Conservation (phyloP, 2,113 vertebrate species). For the Urocynchramus pylzowi region DNA sequence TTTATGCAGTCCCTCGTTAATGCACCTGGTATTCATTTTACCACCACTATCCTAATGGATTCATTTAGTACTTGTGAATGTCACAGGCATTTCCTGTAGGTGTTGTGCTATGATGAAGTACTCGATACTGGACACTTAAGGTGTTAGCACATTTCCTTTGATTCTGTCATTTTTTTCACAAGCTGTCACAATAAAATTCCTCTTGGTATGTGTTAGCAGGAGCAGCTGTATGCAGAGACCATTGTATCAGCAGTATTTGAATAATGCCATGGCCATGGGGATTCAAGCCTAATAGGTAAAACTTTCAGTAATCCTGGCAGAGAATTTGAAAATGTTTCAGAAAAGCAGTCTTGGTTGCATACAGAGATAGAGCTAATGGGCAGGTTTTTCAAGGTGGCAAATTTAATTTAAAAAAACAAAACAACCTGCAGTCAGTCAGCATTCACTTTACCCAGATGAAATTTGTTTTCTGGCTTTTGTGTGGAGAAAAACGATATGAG, state of each 20-base stretch:
- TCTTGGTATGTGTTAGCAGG: neutral
- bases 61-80: conserved; percentile 5
- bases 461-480: neutral
- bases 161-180: conserved; percentile 3
- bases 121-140: conserved; percentile 12
- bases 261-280: neutral
- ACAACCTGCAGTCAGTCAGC: neutral
- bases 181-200: conserved; percentile 9
- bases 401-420: neutral
- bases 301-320: neutral
- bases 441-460: neutral
- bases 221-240: neutral
- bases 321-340: neutral
- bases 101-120: neutral
- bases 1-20: conserved; percentile 6
- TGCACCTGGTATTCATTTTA: conserved; percentile 61
- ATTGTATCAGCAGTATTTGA: neutral
- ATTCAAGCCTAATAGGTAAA: neutral
- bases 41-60: conserved; percentile 9
- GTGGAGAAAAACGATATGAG: neutral
- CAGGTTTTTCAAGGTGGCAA: neutral
- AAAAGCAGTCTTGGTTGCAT: neutral
- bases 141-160: conserved; percentile 16
- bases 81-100: neutral
- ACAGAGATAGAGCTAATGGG: neutral